A percentile compares a stretch with the other conserved stretches of the same genome.
Evolutionary conservation across 2,113 vertebrate genomes (phyloP).

Genomic region (Rynchops niger): DNA sequence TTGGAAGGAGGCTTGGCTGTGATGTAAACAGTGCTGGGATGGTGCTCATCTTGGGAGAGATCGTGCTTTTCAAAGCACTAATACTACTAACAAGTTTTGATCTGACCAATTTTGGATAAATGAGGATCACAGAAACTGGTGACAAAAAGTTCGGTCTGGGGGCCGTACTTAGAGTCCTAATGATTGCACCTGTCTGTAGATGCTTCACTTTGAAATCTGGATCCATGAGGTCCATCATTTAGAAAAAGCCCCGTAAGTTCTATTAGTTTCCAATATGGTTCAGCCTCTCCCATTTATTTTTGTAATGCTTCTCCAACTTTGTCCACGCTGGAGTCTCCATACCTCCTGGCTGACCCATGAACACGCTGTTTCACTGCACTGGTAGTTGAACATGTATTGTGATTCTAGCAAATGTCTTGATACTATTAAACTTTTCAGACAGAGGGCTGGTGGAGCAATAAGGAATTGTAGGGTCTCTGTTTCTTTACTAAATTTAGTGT

Average conservation of each 20-base stretch:
- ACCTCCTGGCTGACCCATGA: neutral
- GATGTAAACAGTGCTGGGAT: neutral
- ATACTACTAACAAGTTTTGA: neutral
- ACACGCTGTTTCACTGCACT: neutral
- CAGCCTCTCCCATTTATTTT: neutral
- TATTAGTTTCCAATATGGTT: neutral
- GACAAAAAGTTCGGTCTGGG: neutral
- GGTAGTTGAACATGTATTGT: neutral
- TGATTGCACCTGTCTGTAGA: neutral
- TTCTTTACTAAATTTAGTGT: neutral
- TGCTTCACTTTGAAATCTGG: neutral
- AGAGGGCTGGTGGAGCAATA: neutral
- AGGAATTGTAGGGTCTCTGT: neutral
- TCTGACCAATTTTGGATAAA: neutral
- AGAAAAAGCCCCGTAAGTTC: accelerated
- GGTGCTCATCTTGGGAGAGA: neutral
- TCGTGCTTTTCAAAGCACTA: neutral
- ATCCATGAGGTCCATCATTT: neutral
- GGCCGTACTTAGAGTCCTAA: neutral
- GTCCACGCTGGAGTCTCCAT: neutral
- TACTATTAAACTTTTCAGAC: neutral
- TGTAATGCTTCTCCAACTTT: neutral
- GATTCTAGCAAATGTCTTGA: neutral
- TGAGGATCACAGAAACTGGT: neutral
- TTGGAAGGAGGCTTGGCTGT: neutral